Conservation (phyloP, 2,797 vertebrate genomes). For the Sardinella longiceps region DNA sequence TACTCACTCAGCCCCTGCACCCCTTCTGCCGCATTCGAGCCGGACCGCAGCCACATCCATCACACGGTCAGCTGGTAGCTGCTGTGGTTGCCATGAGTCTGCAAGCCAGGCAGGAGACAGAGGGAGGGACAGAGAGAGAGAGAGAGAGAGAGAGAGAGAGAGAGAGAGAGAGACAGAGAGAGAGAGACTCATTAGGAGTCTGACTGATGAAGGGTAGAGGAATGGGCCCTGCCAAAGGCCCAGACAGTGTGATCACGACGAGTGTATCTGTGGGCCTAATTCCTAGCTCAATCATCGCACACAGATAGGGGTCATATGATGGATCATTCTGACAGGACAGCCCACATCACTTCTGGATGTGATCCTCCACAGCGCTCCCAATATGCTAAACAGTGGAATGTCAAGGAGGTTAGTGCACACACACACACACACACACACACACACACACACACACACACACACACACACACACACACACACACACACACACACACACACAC, state of each 20-base stretch:
- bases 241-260: conserved; percentile 65
- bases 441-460: neutral
- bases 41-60: neutral
- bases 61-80: neutral
- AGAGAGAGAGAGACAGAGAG: conserved; percentile 25
- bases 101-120: neutral
- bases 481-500: neutral
- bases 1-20: neutral
- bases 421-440: conserved; percentile 11
- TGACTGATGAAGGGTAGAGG: conserved; percentile 67
- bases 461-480: neutral
- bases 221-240: conserved; percentile 71
- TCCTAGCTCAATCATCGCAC: conserved; percentile 69
- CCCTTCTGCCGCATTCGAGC: neutral
- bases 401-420: conserved; percentile 81
- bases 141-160: neutral
- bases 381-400: conserved; percentile 76
- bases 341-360: conserved; percentile 63
- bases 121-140: neutral
- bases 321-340: conserved; percentile 73
- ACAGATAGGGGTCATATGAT: conserved; percentile 69
- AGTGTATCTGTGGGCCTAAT: conserved; percentile 68
- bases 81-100: neutral
- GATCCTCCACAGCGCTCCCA: conserved; percentile 70
- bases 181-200: conserved; percentile 68